phyloP scores from a whole-genome alignment of 2,888 invertebrate genomes.

The Hecatera dysodea region DNA sequence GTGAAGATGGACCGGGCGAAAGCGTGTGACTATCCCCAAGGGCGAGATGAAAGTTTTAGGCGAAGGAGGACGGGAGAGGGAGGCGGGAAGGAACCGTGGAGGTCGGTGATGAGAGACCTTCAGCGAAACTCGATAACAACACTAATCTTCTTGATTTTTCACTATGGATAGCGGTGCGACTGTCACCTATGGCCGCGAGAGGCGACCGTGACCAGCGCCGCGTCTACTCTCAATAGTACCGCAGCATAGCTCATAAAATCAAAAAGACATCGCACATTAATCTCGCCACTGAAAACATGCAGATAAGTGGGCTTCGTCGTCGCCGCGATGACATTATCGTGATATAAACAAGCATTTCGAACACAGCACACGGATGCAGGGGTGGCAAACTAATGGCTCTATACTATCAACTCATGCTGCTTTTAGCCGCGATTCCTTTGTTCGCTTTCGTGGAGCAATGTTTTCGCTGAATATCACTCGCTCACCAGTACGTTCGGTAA shows the following conservation, averaged over 20 bases:
- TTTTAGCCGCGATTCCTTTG: conserved; percentile 72
- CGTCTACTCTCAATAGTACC: conserved; percentile 75
- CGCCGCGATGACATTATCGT: conserved; percentile 71
- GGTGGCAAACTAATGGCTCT: conserved; percentile 85
- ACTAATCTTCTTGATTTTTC: conserved; percentile 86
- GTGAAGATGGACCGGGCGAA: conserved; percentile 88
- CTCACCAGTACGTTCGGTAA: conserved; percentile 77
- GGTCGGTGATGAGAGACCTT: conserved; percentile 89
- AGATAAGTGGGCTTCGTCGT: conserved; percentile 80
- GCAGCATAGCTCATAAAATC: conserved; percentile 85
- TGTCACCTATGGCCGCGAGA: conserved; percentile 71
- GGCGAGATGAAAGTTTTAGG: conserved; percentile 79
- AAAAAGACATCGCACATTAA: conserved; percentile 90
- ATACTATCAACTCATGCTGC: conserved; percentile 82
- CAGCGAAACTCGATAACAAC: conserved; percentile 87
- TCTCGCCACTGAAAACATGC: conserved; percentile 87
- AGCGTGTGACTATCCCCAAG: conserved; percentile 88
- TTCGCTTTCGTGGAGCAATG: conserved; percentile 71
- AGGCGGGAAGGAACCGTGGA: conserved; percentile 66
- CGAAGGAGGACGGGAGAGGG: conserved; percentile 69
- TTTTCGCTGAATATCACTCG: conserved; percentile 90
- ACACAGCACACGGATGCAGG: conserved; percentile 87
- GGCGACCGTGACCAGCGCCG: conserved; percentile 73
- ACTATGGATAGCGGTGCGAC: conserved; percentile 87
- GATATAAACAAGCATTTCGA: conserved; percentile 81